phyloP scores from a whole-genome alignment of 1,140 invertebrate species.

The Panulirus ornatus region DNA sequence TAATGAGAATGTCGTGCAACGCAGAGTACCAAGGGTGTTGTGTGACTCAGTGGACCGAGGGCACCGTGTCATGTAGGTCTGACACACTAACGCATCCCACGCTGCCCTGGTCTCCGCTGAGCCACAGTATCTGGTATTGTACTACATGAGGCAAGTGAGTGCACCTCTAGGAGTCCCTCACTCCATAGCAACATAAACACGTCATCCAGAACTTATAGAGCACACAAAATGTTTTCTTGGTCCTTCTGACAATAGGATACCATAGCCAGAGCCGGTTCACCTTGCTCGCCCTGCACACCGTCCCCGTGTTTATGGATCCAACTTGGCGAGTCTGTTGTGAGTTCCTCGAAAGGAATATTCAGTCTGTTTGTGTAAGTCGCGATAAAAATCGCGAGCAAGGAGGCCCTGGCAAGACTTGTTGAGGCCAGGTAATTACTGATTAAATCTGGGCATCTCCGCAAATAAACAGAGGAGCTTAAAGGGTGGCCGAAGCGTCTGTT shows the following conservation, averaged over 20 bases:
- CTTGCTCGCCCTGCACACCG: not conserved
- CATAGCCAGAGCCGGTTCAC: not conserved
- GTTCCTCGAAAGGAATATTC: slow-evolving; percentile 13
- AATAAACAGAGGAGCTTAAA: slow-evolving; percentile 26
- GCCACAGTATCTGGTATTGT: no score
- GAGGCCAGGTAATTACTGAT: slow-evolving; percentile 48
- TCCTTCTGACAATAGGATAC: not conserved
- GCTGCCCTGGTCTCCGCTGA: no score
- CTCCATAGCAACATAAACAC: no score
- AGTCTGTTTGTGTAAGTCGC: slow-evolving; percentile 23
- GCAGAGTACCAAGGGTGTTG: no score
- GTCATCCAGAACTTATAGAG: no score
- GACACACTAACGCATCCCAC: no score
- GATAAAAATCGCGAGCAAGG: slow-evolving; percentile 43
- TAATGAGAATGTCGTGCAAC: no score
- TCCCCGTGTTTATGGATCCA: not conserved
- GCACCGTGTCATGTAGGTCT: no score
- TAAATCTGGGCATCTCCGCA: slow-evolving; percentile 43
- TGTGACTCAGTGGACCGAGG: no score
- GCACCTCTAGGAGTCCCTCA: no score
- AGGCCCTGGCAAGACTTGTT: slow-evolving; percentile 22
- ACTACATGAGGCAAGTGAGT: no score
- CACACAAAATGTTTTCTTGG: no score
- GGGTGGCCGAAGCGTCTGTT: not conserved
- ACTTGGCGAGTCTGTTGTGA: slow-evolving; percentile 22